Conservation (phyloP, 2,113 vertebrate species). For the Amphiprion percula region DNA sequence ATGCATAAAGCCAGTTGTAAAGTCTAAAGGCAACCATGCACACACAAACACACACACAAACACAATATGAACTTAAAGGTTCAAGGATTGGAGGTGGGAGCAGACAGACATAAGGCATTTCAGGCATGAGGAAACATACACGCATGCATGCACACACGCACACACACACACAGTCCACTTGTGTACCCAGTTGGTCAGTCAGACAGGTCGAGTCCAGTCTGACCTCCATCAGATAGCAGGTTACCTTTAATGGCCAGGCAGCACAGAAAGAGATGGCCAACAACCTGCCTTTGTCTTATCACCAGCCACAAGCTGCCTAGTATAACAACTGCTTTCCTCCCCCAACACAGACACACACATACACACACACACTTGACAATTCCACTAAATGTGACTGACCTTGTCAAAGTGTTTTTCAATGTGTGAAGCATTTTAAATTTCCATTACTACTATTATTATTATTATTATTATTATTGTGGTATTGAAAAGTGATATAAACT, state of each 20-base stretch:
- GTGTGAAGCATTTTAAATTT: neutral
- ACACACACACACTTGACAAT: slow-evolving; percentile 46
- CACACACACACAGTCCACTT: neutral
- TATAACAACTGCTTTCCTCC: slow-evolving; percentile 10
- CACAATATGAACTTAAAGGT: slow-evolving; percentile 32
- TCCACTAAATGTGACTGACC: slow-evolving; percentile 9
- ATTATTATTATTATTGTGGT: neutral
- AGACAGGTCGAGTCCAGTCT: slow-evolving; percentile 40
- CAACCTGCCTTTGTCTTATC: slow-evolving; percentile 73
- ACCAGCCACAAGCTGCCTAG: slow-evolving; percentile 25
- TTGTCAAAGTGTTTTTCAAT: slow-evolving; percentile 3
- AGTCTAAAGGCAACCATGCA: slow-evolving; percentile 10
- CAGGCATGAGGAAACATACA: neutral
- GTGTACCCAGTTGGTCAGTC: slow-evolving; percentile 27
- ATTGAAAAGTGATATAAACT: no score
- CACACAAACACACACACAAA: slow-evolving; percentile 5
- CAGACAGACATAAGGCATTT: slow-evolving; percentile 8
- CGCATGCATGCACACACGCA: slow-evolving; percentile 7
- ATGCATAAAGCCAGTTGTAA: slow-evolving; percentile 26
- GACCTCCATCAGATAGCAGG: slow-evolving; percentile 66
- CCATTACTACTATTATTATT: no score
- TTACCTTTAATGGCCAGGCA: slow-evolving; percentile 63
- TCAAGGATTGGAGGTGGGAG: slow-evolving; percentile 9
- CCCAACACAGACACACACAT: slow-evolving; percentile 26
- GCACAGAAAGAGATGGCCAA: slow-evolving; percentile 64